Percentiles rank a stretch among this genome's conserved stretches.
Evolutionary conservation across 2,113 vertebrate species (phyloP).

Genomic region (Symphodus melops): DNA sequence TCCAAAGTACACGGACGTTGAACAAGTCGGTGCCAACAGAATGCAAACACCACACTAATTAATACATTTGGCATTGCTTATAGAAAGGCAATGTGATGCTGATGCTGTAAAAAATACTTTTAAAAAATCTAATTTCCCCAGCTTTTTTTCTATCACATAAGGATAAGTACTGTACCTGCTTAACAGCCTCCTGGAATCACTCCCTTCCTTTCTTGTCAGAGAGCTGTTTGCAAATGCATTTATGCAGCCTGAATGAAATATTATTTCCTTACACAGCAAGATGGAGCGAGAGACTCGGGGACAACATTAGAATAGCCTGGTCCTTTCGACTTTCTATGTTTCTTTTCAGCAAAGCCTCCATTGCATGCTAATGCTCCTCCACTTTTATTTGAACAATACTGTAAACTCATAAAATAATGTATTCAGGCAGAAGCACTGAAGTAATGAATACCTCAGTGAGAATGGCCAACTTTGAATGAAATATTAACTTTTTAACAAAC

Average conservation of each 20-base stretch:
- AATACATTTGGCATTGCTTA: constrained; percentile 53
- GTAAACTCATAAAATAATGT: background rate
- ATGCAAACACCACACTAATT: constrained; percentile 58
- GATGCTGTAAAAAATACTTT: constrained; percentile 23
- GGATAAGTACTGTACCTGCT: constrained; percentile 34
- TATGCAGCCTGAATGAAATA: constrained; percentile 71
- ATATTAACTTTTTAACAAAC: background rate
- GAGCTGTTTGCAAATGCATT: constrained; percentile 68
- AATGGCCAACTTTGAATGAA: background rate
- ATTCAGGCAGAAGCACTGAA: background rate
- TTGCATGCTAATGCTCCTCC: constrained; percentile 50
- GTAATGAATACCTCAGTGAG: background rate
- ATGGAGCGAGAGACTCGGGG: constrained; percentile 48
- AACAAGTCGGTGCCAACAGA: constrained; percentile 17
- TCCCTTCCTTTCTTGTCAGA: constrained; percentile 33
- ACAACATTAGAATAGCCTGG: constrained; percentile 53
- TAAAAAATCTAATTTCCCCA: constrained; percentile 25
- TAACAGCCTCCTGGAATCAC: constrained; percentile 43
- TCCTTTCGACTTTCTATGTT: constrained; percentile 43
- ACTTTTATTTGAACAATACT: constrained; percentile 64
- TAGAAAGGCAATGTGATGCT: constrained; percentile 35
- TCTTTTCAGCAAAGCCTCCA: constrained; percentile 49
- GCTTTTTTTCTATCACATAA: constrained; percentile 33
- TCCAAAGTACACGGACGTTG: constrained; percentile 23
- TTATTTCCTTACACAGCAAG: constrained; percentile 74